phyloP scores from a whole-genome alignment of 1,140 invertebrate species.

The Bombus cullumanus region DNA sequence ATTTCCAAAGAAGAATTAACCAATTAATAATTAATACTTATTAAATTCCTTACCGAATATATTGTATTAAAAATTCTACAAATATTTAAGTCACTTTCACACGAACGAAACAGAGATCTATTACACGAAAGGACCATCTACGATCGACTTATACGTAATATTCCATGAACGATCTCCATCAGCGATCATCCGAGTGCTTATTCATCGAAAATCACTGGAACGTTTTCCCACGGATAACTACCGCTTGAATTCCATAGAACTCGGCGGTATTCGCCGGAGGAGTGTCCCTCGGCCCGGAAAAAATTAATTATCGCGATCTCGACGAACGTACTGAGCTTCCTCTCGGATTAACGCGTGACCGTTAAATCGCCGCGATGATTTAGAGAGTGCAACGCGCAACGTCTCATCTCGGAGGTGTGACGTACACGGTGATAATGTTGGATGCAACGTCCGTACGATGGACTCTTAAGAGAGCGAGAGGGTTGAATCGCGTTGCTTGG shows the following conservation, averaged over 20 bases:
- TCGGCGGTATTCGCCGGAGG: not conserved
- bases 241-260: not conserved
- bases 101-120: not conserved
- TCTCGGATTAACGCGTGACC: constrained; percentile 7
- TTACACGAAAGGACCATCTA: not conserved
- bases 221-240: constrained; percentile 16
- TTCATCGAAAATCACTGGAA: not conserved
- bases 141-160: not conserved
- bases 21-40: too few relatives aligned
- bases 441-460: constrained; percentile 49
- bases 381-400: not conserved
- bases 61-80: not conserved
- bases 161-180: not conserved
- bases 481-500: constrained; percentile 5
- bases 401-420: constrained; percentile 19
- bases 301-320: not conserved
- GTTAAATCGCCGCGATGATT: constrained; percentile 32
- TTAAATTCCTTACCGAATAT: too few relatives aligned
- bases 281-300: not conserved
- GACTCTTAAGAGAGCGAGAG: not conserved
- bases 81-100: not conserved
- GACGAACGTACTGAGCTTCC: not conserved
- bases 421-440: constrained; percentile 56
- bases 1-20: not conserved
- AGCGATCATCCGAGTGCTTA: not conserved